phyloP scores from a whole-genome alignment of 1,140 invertebrate genomes.

The Meteorus sp. region DNA sequence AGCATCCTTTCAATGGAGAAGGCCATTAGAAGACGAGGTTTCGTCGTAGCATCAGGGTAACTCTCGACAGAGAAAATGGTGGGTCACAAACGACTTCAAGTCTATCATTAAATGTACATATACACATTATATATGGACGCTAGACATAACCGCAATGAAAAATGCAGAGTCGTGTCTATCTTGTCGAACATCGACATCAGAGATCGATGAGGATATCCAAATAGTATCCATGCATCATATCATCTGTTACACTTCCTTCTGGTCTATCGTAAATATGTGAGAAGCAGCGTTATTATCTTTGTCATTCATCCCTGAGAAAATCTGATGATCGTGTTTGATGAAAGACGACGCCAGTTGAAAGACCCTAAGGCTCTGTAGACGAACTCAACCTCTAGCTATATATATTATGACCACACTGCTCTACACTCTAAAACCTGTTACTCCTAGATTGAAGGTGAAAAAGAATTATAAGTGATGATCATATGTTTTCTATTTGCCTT shows the following conservation, averaged over 20 bases:
- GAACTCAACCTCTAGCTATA: too few species aligned
- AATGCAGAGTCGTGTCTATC: neutral
- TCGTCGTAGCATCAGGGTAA: neutral
- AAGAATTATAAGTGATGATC: conserved; percentile 18
- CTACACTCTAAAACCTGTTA: conserved; percentile 23
- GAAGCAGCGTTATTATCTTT: conserved; percentile 4
- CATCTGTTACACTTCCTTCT: conserved; percentile 11
- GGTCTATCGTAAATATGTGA: neutral
- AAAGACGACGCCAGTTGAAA: neutral
- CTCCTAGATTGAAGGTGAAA: conserved; percentile 16
- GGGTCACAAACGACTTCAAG: neutral
- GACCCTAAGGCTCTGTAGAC: conserved; percentile 11
- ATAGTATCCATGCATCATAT: too few species aligned
- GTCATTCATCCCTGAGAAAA: conserved; percentile 7
- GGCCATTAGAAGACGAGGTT: neutral
- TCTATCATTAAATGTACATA: conserved; percentile 10
- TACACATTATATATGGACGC: too few species aligned
- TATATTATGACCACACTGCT: conserved; percentile 7
- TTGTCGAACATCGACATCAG: neutral
- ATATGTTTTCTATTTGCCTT: neutral
- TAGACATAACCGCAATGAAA: neutral
- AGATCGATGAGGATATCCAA: too few species aligned
- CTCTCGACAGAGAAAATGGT: neutral
- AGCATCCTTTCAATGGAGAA: neutral
- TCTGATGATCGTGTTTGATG: neutral